A percentile compares a stretch with the other conserved stretches of the same genome.
phyloP scores from a whole-genome alignment of 2,888 invertebrate genomes.

The Cheilosia variabilis region DNA sequence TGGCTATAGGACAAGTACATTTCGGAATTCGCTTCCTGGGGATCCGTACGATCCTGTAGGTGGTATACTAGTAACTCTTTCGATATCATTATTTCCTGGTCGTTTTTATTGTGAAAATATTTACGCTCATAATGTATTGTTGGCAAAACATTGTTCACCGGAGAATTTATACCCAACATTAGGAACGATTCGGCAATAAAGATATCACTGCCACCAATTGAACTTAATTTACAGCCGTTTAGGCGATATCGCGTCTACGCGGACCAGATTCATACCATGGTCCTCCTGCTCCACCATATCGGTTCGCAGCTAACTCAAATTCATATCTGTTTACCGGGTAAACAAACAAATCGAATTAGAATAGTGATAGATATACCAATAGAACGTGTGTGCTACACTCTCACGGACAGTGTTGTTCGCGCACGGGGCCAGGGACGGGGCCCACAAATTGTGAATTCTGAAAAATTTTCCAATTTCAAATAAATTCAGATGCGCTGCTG shows the following conservation, averaged over 20 bases:
- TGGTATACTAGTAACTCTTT: background rate
- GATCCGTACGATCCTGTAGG: too few relatives aligned
- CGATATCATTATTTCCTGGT: constrained; percentile 56
- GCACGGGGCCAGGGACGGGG: too few relatives aligned
- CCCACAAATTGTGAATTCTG: constrained; percentile 50
- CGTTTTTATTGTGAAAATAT: constrained; percentile 52
- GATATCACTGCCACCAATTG: constrained; percentile 58
- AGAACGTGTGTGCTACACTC: constrained; percentile 12
- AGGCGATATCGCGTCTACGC: constrained; percentile 61
- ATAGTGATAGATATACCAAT: constrained; percentile 30
- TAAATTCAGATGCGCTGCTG: constrained; percentile 50
- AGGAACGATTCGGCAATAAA: constrained; percentile 56
- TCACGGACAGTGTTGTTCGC: background rate
- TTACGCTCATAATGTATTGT: constrained; percentile 64
- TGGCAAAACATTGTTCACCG: constrained; percentile 49
- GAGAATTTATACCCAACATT: constrained; percentile 59
- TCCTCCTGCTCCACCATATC: constrained; percentile 50
- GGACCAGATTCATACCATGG: background rate
- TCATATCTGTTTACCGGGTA: constrained; percentile 73
- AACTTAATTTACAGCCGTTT: constrained; percentile 69
- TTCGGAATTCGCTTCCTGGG: too few relatives aligned
- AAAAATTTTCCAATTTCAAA: constrained; percentile 49
- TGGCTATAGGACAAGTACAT: too few relatives aligned
- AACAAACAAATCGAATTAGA: constrained; percentile 60
- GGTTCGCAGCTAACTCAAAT: constrained; percentile 72